phyloP scores from a whole-genome alignment of 2,113 vertebrate species.

The Polypterus bichir region DNA sequence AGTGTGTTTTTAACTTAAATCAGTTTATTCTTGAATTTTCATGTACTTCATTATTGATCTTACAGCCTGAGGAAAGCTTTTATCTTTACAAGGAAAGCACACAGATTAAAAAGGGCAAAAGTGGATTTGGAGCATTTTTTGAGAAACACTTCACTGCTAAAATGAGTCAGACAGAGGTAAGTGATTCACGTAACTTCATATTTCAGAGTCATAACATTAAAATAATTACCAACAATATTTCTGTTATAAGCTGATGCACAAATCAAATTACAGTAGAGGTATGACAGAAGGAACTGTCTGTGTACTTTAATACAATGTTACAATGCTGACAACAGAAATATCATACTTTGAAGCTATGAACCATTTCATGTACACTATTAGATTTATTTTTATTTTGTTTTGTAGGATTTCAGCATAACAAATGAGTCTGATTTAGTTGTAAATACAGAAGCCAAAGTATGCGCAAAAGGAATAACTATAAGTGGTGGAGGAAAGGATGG shows the following conservation, averaged over 20 bases:
- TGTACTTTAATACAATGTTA: too few relatives aligned
- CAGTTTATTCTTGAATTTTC: neutral
- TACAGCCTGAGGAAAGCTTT: conserved; percentile 24
- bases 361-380: too few relatives aligned
- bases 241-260: too few relatives aligned
- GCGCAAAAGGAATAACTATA: conserved; percentile 73
- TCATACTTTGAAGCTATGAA: too few relatives aligned
- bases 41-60: neutral
- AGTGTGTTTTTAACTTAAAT: too few relatives aligned
- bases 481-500: conserved; percentile 75
- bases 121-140: conserved; percentile 50
- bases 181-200: conserved; percentile 15
- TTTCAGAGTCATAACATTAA: too few relatives aligned
- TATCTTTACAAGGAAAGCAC: conserved; percentile 33
- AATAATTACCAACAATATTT: too few relatives aligned
- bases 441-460: conserved; percentile 64
- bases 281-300: too few relatives aligned
- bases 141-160: conserved; percentile 49
- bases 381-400: conserved; percentile 12
- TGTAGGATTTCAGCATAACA: conserved; percentile 36
- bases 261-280: too few relatives aligned
- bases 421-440: conserved; percentile 56
- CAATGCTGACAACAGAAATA: too few relatives aligned
- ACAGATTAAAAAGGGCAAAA: conserved; percentile 45
- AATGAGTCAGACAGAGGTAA: conserved; percentile 68